Base-by-base conservation (phyloP, 53 echinoderm and acorn worm species). In the Paracentrotus lividus region DNA sequence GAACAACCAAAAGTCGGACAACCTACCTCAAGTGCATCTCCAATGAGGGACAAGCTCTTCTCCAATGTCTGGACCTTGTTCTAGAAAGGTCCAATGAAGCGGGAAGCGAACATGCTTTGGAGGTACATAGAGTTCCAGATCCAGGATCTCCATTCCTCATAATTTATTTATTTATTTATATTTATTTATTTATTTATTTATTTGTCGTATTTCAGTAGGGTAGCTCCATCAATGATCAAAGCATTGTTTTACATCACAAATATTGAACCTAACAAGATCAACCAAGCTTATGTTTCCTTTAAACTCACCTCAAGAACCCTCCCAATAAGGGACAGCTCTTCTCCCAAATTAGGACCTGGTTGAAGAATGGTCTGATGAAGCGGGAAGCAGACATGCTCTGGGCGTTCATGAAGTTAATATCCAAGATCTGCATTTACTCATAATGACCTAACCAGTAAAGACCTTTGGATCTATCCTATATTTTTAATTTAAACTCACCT, bases 321-420 rank as follows among this genome's bases (percentile, higher is more conserved):
- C n/a, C n/a, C n/a, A n/a, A n/a, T n/a, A n/a, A n/a, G n/a, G n/a
- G n/a, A n/a, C 91, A 99, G 65, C 99, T 99, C 93, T 99, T 99
- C 95, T 99, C 97, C 97, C 99, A 99, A 24, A 93, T 95, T 96
- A 97, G 99, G 56, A 99, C 99, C 10, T 95, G 95, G 72, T 85
- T 95, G 42, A 99, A 94, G 96, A 99, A 99, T 16, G 99, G 99
- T 36, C 99, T 97, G 58, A 99, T 96, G 90, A 99, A 99, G 72
- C 99, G 94, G 16, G 99, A 99, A 38, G 99, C 99, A 2, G 99
- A 99, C 99, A 99, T 99, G 90, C 97, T 97, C 96, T 99, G 99
- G 8, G 97, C 95, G 47, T 99, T 99, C 99, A 99, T 99, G 90
- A 97, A 95, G 93, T 99, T 99, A 36, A 97, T 97, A 60, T 99